Evolutionary conservation across 2,797 vertebrate species (phyloP).

Genomic region (Poeciliopsis presidionis): DNA sequence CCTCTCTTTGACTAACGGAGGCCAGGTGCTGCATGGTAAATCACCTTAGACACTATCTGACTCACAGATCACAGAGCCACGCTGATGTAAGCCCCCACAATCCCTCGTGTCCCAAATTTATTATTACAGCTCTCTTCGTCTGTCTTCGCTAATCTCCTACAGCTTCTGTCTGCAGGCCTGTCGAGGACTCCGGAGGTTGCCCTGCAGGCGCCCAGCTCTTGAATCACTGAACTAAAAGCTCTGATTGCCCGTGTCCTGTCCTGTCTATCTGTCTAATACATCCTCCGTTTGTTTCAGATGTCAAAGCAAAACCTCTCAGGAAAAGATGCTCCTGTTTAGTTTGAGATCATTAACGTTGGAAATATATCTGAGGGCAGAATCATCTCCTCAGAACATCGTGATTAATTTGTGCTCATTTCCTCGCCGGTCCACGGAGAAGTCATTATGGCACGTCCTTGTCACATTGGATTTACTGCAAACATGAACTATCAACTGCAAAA

Average conservation of each 20-base stretch:
- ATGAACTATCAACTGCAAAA: conserved; percentile 3
- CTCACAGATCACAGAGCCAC: conserved; percentile 28
- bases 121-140: conserved; percentile 34
- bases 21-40: conserved; percentile 40
- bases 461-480: conserved; percentile 15
- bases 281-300: neutral
- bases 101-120: conserved; percentile 43
- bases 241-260: neutral
- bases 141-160: conserved; percentile 31
- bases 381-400: conserved; percentile 18
- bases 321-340: neutral
- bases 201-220: neutral
- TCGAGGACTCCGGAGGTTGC: conserved; percentile 13
- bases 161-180: conserved; percentile 19
- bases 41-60: conserved; percentile 48
- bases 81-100: conserved; percentile 44
- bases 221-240: conserved; percentile 11
- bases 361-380: conserved; percentile 2
- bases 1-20: conserved; percentile 7
- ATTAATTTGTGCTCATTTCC: conserved; percentile 19
- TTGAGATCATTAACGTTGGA: neutral
- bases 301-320: neutral
- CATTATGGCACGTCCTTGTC: conserved; percentile 11
- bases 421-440: neutral
- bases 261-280: conserved; percentile 15